Evolutionary conservation across 92 coral and sea anemone genomes (phyloP).

Genomic region (Palythoa caribaeorum): DNA sequence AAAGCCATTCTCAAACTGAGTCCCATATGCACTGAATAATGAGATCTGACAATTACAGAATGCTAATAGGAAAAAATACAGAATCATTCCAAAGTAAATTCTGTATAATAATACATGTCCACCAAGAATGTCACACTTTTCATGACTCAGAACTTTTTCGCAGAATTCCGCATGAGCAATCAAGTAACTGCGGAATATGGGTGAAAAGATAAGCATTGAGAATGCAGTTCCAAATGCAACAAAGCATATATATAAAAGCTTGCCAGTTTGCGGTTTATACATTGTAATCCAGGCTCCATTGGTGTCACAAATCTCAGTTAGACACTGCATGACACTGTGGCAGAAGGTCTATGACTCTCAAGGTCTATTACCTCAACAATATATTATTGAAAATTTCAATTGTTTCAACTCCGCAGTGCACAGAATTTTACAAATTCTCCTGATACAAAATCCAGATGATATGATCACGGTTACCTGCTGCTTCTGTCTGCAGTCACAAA

Average conservation of each 20-base stretch:
- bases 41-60: constrained; percentile 82
- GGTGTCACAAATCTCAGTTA: constrained; percentile 19
- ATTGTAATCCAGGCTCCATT: constrained; percentile 39
- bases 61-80: constrained; percentile 78
- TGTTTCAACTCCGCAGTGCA: background rate
- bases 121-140: constrained; percentile 83
- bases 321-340: background rate
- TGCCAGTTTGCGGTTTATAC: constrained; percentile 80
- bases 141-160: constrained; percentile 76
- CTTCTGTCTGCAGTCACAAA: background rate
- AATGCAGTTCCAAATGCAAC: constrained; percentile 69
- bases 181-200: constrained; percentile 70
- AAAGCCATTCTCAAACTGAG: constrained; percentile 81
- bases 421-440: background rate
- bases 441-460: background rate
- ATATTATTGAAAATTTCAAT: background rate
- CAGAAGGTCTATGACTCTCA: background rate
- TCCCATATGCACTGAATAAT: constrained; percentile 59
- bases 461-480: background rate
- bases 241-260: constrained; percentile 75
- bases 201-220: constrained; percentile 72
- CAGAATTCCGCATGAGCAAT: constrained; percentile 74
- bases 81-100: constrained; percentile 77
- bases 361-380: background rate
- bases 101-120: constrained; percentile 86